Evolutionary conservation across 35 echinoderm and acorn worm genomes (phyloP).

Genomic region (Ptychodera flava): DNA sequence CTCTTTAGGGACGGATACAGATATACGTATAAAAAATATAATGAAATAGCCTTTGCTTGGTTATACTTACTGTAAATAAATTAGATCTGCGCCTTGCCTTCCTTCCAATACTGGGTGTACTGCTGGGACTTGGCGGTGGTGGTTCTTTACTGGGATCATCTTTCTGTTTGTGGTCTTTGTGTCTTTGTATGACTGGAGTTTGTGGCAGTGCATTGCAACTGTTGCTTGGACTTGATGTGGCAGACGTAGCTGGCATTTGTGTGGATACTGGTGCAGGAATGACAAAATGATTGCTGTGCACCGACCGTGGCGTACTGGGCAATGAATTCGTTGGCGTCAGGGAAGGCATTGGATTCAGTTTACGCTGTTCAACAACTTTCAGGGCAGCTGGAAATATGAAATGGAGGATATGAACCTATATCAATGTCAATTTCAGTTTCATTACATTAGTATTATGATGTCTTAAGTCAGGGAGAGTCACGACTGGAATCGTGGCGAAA

Average conservation of each 20-base stretch:
- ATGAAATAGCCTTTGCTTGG: no score
- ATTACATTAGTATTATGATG: no score
- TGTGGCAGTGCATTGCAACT: background rate
- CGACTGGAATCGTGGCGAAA: no score
- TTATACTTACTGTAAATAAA: constrained; percentile 1
- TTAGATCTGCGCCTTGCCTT: constrained; percentile 73
- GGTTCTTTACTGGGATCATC: constrained; percentile 44
- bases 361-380: constrained; percentile 76
- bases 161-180: constrained; percentile 12
- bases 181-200: background rate
- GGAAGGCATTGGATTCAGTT: constrained; percentile 67
- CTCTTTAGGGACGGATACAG: no score
- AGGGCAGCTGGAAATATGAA: constrained; percentile 73
- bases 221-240: background rate
- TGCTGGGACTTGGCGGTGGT: constrained; percentile 80
- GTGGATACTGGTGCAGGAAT: background rate
- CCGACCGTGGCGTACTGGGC: constrained; percentile 93
- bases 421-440: no score
- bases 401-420: no score
- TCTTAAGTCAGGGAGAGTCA: no score
- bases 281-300: constrained; percentile 74
- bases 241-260: background rate
- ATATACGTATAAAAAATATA: no score
- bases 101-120: constrained; percentile 92
- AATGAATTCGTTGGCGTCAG: constrained; percentile 81